A percentile compares a stretch with the other conserved stretches of the same genome.
Evolutionary conservation across 30 jellyfish, hydroid and myxozoan species (phyloP).

Genomic region (Haliclystus octoradiatus): DNA sequence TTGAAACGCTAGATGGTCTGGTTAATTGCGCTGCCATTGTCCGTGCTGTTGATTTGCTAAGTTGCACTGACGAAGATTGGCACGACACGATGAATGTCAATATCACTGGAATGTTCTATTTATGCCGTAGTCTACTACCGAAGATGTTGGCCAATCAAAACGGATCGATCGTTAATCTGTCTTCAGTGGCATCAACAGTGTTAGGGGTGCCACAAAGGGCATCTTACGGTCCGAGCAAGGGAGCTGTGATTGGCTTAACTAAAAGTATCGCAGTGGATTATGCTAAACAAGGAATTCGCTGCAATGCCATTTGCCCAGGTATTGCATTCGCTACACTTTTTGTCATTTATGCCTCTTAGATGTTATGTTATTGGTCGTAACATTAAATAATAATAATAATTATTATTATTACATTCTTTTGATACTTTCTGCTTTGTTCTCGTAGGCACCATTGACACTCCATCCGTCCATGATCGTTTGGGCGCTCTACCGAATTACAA

Average conservation of each 20-base stretch:
- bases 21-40: constrained; percentile 59
- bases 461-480: constrained; percentile 41
- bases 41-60: constrained; percentile 24
- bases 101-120: constrained; percentile 40
- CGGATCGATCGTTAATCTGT: constrained; percentile 48
- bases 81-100: constrained; percentile 44
- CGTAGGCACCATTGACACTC: constrained; percentile 56
- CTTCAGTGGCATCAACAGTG: constrained; percentile 61
- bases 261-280: constrained; percentile 62
- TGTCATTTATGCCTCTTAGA: too few relatives aligned
- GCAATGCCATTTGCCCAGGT: constrained; percentile 71
- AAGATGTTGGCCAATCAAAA: constrained; percentile 36
- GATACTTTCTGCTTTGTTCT: too few relatives aligned
- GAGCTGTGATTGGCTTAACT: constrained; percentile 59
- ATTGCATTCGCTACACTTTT: too few relatives aligned
- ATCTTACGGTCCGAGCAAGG: constrained; percentile 45
- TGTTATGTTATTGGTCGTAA: too few relatives aligned
- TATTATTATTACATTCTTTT: too few relatives aligned
- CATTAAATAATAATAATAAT: too few relatives aligned
- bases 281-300: constrained; percentile 47
- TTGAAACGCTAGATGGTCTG: constrained; percentile 39
- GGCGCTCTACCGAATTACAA: constrained; percentile 36
- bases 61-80: constrained; percentile 40
- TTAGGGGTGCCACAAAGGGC: constrained; percentile 51
- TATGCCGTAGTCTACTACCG: constrained; percentile 42